Evolutionary conservation across 2,888 invertebrate genomes (phyloP).

Genomic region (Aquatica leii): DNA sequence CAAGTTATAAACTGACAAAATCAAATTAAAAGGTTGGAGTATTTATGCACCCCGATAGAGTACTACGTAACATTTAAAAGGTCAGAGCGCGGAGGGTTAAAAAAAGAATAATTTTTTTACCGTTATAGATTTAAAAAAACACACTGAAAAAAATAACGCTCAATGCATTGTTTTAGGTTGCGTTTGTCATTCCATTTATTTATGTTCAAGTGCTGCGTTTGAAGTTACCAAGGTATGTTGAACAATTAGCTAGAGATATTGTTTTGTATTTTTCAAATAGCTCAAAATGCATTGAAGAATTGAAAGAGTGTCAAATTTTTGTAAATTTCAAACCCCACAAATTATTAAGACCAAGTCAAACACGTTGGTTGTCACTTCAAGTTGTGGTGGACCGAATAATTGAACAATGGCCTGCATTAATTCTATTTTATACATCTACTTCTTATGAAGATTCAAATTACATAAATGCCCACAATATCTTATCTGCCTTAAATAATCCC

Average conservation of each 20-base stretch:
- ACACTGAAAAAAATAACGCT: too few species aligned
- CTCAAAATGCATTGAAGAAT: background rate
- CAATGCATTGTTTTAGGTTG: background rate
- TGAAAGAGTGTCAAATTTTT: background rate
- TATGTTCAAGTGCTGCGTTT: background rate
- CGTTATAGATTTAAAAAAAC: too few species aligned
- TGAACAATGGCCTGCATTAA: conserved; percentile 2
- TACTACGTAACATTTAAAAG: too few species aligned
- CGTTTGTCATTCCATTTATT: background rate
- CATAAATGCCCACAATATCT: background rate
- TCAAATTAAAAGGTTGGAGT: background rate
- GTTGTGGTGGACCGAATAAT: background rate
- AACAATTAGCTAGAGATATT: background rate
- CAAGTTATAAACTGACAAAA: too few species aligned
- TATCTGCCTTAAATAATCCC: background rate
- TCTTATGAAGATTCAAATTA: background rate
- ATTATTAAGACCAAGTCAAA: background rate
- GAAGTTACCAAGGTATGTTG: background rate
- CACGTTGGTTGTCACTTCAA: background rate
- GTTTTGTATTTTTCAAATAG: background rate
- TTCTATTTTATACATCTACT: background rate
- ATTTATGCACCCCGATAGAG: background rate
- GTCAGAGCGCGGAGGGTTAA: too few species aligned
- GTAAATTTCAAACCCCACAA: background rate
- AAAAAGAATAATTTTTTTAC: too few species aligned